A percentile compares a stretch with the other conserved stretches of the same genome.
phyloP scores from a whole-genome alignment of 1,140 invertebrate species.

The Antheraea mylitta region DNA sequence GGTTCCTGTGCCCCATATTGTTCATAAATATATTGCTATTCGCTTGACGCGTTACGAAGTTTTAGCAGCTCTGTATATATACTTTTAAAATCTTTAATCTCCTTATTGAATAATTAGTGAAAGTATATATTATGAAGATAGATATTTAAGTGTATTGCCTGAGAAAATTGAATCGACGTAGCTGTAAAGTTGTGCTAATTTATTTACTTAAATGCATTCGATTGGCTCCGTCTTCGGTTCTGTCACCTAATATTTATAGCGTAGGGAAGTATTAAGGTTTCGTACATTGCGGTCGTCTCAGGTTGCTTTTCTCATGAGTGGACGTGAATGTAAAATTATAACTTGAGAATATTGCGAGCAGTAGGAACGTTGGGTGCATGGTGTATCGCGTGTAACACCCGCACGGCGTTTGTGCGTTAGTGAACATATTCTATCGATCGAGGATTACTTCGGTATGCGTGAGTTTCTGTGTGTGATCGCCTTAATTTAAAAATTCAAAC shows the following conservation, averaged over 20 bases:
- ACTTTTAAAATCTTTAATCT: neutral
- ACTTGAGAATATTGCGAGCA: constrained; percentile 72
- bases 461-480: constrained; percentile 60
- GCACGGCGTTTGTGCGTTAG: constrained; percentile 41
- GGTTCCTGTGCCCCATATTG: constrained; percentile 74
- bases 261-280: constrained; percentile 78
- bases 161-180: neutral
- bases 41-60: constrained; percentile 58
- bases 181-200: constrained; percentile 46
- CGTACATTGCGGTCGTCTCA: constrained; percentile 75
- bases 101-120: neutral
- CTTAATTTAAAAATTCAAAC: constrained; percentile 58
- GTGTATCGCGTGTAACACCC: constrained; percentile 48
- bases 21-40: constrained; percentile 71
- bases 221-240: constrained; percentile 54
- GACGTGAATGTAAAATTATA: constrained; percentile 76
- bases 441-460: constrained; percentile 46
- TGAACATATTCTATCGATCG: constrained; percentile 67
- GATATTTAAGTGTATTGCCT: neutral
- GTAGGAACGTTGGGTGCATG: constrained; percentile 56
- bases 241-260: constrained; percentile 76
- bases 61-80: constrained; percentile 30
- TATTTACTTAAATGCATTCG: constrained; percentile 51
- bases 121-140: neutral
- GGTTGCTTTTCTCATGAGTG: constrained; percentile 77